Conservation (phyloP, 2,797 vertebrate genomes). For the Mormyrops boulengeri region DNA sequence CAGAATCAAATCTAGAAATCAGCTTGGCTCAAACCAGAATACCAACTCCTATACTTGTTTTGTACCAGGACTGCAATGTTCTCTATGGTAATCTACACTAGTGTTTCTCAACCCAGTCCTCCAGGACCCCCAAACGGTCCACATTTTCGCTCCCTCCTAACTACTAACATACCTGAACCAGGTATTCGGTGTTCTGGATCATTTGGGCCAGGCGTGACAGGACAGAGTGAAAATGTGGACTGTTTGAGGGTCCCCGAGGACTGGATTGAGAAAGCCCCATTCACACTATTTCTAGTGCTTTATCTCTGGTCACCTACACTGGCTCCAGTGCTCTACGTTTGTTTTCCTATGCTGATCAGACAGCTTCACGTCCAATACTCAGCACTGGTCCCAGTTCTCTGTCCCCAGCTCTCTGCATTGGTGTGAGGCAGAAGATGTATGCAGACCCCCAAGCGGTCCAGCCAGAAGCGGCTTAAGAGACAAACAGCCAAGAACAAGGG, state of each 20-base stretch:
- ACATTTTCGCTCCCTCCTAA: not conserved
- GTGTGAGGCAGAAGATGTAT: not conserved
- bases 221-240: not conserved
- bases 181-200: not conserved
- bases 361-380: not conserved
- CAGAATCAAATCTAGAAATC: not conserved
- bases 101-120: not conserved
- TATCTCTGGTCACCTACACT: not conserved
- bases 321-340: not conserved
- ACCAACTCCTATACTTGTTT: not conserved
- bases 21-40: not conserved
- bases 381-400: not conserved
- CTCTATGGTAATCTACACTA: not conserved
- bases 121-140: not conserved
- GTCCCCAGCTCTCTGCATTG: not conserved
- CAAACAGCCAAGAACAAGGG: not conserved
- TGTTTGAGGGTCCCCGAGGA: not conserved
- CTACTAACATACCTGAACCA: not conserved
- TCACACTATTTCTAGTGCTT: not conserved
- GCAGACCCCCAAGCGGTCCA: not conserved
- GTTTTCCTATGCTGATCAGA: not conserved
- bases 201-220: not conserved
- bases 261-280: not conserved
- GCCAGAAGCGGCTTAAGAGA: not conserved
- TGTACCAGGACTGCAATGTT: not conserved